phyloP scores from a whole-genome alignment of 2,797 vertebrate species.

The Gadopsis marmoratus region DNA sequence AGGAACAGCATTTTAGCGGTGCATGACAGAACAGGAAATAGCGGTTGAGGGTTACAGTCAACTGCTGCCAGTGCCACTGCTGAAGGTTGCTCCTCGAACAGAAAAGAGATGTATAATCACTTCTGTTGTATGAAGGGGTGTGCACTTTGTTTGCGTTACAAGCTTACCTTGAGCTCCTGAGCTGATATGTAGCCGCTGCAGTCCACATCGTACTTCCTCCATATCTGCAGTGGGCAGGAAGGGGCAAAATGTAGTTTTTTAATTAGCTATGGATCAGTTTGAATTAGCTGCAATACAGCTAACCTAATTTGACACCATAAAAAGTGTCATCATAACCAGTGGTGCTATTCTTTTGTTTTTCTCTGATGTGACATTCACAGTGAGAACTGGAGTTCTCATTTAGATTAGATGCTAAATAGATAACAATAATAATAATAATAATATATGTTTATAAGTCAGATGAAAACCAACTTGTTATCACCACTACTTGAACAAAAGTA shows the following conservation, averaged over 20 bases:
- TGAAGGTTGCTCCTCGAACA: background rate
- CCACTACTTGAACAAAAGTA: background rate
- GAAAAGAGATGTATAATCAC: background rate
- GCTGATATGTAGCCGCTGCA: slow-evolving; percentile 96
- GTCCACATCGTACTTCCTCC: slow-evolving; percentile 95
- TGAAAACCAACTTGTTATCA: background rate
- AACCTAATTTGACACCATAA: background rate
- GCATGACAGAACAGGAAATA: slow-evolving; percentile 2
- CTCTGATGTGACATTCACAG: background rate
- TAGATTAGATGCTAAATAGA: background rate
- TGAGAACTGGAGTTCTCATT: background rate
- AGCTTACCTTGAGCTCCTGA: slow-evolving; percentile 89
- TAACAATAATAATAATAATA: no score
- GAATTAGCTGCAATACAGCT: background rate
- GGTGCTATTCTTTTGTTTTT: background rate
- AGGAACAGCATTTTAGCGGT: background rate
- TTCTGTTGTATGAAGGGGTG: background rate
- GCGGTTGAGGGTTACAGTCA: background rate
- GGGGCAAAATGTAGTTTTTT: background rate
- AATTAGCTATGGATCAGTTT: background rate
- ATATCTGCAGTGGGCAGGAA: slow-evolving; percentile 87
- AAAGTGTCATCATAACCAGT: background rate
- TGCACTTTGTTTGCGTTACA: background rate
- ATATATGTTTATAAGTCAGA: background rate
- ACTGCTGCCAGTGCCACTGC: background rate